Evolutionary conservation across 2,888 invertebrate species (phyloP).

Genomic region (Ochropacha duplaris): DNA sequence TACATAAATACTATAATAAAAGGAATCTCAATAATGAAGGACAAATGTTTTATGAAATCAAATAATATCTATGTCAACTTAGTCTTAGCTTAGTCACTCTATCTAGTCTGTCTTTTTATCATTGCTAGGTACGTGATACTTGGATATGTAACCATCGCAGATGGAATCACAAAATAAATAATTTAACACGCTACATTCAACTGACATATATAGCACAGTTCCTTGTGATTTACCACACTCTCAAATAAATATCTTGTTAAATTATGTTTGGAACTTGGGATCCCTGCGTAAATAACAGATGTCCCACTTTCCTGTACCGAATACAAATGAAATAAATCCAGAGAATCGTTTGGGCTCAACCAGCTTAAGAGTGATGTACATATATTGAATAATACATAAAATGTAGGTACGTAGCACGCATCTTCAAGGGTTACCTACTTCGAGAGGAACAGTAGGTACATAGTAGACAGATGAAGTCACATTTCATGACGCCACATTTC

Average conservation of each 20-base stretch:
- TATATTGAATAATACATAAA: constrained; percentile 27
- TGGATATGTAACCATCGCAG: neutral
- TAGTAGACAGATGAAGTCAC: neutral
- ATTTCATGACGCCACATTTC: neutral
- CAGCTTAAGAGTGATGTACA: constrained; percentile 40
- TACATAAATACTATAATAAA: no score
- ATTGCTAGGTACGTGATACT: no score
- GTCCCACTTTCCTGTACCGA: constrained; percentile 47
- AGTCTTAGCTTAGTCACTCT: no score
- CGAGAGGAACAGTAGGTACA: neutral
- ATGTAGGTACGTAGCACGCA: neutral
- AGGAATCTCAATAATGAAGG: no score
- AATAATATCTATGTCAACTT: no score
- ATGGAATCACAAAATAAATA: neutral
- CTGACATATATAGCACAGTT: constrained; percentile 12
- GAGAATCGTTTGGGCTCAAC: constrained; percentile 33
- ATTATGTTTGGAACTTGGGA: constrained; percentile 36
- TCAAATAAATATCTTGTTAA: constrained; percentile 34
- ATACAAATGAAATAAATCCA: constrained; percentile 62
- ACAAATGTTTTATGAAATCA: no score
- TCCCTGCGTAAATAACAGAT: constrained; percentile 45
- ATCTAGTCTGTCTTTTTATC: no score
- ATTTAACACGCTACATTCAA: constrained; percentile 5
- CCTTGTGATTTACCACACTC: constrained; percentile 26
- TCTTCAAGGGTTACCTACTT: constrained; percentile 1